Evolutionary conservation across 2,888 invertebrate genomes (phyloP), one percentile per base, ranked within the genome.

Genomic region (Fragum fragum): DNA sequence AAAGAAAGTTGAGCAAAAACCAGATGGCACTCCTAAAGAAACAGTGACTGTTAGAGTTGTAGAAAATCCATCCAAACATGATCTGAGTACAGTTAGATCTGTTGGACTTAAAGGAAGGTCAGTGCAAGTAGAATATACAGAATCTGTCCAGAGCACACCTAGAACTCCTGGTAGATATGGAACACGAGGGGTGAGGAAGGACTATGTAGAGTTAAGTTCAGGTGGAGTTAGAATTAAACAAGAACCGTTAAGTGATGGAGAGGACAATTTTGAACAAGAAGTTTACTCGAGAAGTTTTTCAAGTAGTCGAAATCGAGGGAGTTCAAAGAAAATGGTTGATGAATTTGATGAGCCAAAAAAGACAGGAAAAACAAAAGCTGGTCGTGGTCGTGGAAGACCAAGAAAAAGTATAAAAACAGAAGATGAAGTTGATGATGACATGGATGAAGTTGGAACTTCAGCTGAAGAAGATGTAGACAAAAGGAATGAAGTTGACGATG

Each of bases 181-280:
- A 6, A 89, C 89, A 1, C 73, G 89, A 76, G 89, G 89, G 9
- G 72, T 85, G 0, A 86, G 79, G 28, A 74, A 85, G n/a, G 73
- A 89, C 57, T 88, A 85, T 36, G 55, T 83, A 9, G 72, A 81
- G 21, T 81, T 87, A 76, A 85, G 66, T 52, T 61, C 77, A n/a
- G 87, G 87, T 28, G 55, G 70, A 32, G 18, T 53, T 32, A 55
- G 47, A 52, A 82, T 79, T 9, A 82, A 76, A 61, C 69, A 77
- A 47, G 79, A 82, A 61, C 79, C 75, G 1, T 21, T 72, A 1
- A 76, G 70, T 76, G 78, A 80, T n/a, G 81, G 36, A 29, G 55
- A 79, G 16, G 71, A 61, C 1, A 68, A 57, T 69, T 42, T 7
- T 21, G 39, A 68, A 23, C 70, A 78, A 52, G 36, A 75, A 68